Percentiles rank a stretch among this genome's conserved stretches.
These are phyloP conservation scores for Malurus leucopterus DNA, from an alignment of 2,797 vertebrate genomes.

Conservation along the genomic window DNA sequence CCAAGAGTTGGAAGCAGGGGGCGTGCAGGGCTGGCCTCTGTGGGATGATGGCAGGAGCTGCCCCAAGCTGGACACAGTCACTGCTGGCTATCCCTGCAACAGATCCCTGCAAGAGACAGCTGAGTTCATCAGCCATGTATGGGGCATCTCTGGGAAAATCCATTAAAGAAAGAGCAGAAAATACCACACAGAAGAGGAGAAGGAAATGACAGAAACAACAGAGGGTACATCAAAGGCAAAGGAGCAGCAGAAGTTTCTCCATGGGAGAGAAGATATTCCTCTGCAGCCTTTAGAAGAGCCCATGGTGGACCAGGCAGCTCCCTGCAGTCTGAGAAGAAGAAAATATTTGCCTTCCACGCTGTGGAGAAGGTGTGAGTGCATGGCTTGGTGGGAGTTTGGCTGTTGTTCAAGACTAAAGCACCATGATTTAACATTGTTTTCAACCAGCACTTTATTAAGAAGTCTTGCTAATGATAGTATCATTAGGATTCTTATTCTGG, in stretches of 20 bases:
- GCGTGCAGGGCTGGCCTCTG: not conserved
- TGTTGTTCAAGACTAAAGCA: not conserved
- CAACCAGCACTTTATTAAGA: not conserved
- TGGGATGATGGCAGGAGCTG: rapidly evolving
- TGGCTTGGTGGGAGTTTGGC: rapidly evolving
- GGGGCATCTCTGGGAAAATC: not conserved
- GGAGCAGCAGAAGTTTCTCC: not conserved
- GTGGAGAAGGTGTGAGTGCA: rapidly evolving
- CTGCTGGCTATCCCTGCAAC: no score
- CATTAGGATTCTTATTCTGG: not conserved
- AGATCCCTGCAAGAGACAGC: not conserved
- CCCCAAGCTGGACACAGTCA: not conserved
- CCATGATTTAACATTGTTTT: not conserved
- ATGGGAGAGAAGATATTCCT: not conserved
- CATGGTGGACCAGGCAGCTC: not conserved
- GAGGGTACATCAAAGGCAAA: not conserved
- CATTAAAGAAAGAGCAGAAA: not conserved
- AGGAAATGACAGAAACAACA: not conserved
- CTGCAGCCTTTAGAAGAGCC: not conserved
- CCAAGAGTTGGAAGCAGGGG: not conserved
- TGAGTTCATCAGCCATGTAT: not conserved
- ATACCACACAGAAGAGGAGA: not conserved
- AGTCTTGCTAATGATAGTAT: not conserved
- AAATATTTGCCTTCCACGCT: not conserved
- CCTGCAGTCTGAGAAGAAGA: not conserved